Percentiles rank a stretch among this genome's conserved stretches.
Evolutionary conservation across 37 sponge, comb jelly and placozoan species (phyloP).

Genomic region (Hormiphora californensis): DNA sequence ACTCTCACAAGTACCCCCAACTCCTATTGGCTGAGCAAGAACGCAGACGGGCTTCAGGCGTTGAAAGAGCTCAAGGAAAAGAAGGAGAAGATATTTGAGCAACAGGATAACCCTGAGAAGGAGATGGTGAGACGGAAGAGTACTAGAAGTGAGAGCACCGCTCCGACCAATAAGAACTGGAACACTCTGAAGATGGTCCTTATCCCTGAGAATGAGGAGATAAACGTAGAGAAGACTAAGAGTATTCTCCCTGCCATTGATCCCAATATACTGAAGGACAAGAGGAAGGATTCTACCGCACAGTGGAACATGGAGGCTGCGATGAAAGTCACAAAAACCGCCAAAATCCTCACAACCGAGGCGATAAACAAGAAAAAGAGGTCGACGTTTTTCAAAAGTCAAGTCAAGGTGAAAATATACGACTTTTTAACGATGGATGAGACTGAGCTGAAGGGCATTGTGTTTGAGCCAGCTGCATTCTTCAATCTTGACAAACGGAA

Average conservation of each 20-base stretch:
- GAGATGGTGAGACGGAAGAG: no score
- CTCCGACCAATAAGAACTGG: no score
- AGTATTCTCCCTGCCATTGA: no score
- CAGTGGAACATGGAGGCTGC: slow-evolving; percentile 29
- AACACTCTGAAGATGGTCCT: no score
- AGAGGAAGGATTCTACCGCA: not conserved
- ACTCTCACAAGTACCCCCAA: not conserved
- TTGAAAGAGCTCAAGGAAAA: not conserved
- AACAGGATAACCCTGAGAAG: no score
- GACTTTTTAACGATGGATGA: slow-evolving; percentile 29
- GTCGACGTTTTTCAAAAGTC: no score
- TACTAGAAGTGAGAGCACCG: no score
- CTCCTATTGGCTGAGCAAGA: slow-evolving; percentile 42
- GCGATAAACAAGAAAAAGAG: not conserved
- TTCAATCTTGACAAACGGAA: not conserved
- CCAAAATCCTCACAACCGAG: not conserved
- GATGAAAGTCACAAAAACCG: slow-evolving; percentile 32
- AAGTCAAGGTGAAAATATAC: not conserved
- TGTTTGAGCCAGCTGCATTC: not conserved
- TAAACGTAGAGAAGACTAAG: no score
- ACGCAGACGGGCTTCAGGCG: slow-evolving; percentile 5
- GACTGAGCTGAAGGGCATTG: not conserved
- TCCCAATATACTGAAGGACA: no score
- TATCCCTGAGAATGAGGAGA: no score
- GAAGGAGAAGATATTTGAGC: no score